Base-by-base conservation (phyloP, 2,888 invertebrate species). In the Leptopilina syphax region DNA sequence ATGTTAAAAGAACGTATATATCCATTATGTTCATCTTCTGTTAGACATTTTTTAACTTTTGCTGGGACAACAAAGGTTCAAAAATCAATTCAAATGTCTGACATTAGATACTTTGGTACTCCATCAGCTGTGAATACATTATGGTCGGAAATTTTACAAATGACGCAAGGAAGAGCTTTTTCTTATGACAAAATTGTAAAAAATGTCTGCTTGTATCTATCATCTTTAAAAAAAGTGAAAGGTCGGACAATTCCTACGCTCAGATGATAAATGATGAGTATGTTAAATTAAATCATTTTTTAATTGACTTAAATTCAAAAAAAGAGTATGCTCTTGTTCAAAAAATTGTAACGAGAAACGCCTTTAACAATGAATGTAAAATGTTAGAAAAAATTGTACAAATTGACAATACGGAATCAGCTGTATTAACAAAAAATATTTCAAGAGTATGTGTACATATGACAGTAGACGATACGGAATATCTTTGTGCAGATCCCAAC, bases 31-130 rank as follows among this genome's bases (percentile, higher is more conserved):
- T 57, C 57, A 12, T 57, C 57, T 10, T 10, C 54, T 13, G 57
- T 57, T 57, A n/a, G 57, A 12, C 57, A 57, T n/a, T 57, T 57
- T 57, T 57, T 57, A 57, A 57, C 57, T 57, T 57, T 57, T 57
- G 13, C n/a, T 57, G 57, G 57, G 57, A 57, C 57, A 57, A 57
- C 57, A 13, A 12, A n/a, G 13, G 57, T 10, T 57, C 57, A 12
- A 57, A 57, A 57, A 13, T 57, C 57, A 5, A 10, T 57, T 57
- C 57, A 13, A 57, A n/a, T 57, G n/a, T 57, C 57, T 57, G 12
- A 57, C 12, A 57, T 57, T 57, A 10, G 57, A 57, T 57, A 57
- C n/a, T 57, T 57, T n/a, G 57, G 57, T 12, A 57, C 57, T 57
- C 12, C 57, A 57, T 57, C 57, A 57, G 57, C 57, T n/a, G 57